phyloP scores from a whole-genome alignment of 2,797 vertebrate species.

The Tolypeutes matacus region DNA sequence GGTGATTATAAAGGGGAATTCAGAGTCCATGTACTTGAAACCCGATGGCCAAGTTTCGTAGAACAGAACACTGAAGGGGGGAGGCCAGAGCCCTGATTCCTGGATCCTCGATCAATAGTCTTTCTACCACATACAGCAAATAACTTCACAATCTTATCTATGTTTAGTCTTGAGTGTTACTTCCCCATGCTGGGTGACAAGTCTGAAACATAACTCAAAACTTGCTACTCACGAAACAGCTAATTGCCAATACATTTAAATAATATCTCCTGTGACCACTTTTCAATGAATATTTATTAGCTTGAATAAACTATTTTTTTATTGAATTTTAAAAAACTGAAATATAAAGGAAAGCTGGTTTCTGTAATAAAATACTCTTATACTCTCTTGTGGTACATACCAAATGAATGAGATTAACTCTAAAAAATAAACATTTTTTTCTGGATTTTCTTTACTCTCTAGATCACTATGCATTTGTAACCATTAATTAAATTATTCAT shows the following conservation, averaged over 20 bases:
- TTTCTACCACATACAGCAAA: background rate
- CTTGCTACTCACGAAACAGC: no score
- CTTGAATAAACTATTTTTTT: background rate
- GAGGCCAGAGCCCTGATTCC: no score
- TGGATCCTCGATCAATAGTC: no score
- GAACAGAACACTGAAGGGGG: background rate
- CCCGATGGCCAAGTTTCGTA: background rate
- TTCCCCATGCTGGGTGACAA: background rate
- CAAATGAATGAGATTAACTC: background rate
- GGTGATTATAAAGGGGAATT: background rate
- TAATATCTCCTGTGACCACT: background rate
- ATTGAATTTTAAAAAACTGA: background rate
- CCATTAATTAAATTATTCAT: background rate
- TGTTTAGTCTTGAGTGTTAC: no score
- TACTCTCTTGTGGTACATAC: background rate
- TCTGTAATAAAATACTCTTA: background rate
- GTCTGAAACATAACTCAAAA: background rate
- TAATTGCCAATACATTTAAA: background rate
- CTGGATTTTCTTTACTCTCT: background rate
- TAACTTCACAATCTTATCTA: background rate
- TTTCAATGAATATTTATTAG: background rate
- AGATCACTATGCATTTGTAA: background rate
- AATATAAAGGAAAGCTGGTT: background rate
- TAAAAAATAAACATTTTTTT: background rate
- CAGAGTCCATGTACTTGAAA: background rate